Conservation (phyloP, 2,888 invertebrate genomes). For the Caenorhabditis sp. region DNA sequence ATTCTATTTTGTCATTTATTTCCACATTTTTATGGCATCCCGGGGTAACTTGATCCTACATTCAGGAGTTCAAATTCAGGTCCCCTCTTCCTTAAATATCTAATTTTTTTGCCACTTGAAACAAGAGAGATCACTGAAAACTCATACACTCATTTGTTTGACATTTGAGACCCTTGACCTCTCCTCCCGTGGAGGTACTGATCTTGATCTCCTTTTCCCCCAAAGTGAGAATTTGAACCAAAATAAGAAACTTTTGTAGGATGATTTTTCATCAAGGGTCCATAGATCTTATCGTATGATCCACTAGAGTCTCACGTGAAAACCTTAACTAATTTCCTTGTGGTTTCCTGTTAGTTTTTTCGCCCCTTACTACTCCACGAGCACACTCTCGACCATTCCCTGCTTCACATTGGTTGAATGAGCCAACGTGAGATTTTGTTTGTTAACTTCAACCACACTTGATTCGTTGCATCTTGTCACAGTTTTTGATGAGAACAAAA, state of each 20-base stretch:
- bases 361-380: slow-evolving; percentile 19
- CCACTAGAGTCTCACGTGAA: slow-evolving; percentile 50
- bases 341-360: slow-evolving; percentile 48
- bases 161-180: slow-evolving; percentile 38
- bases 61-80: not conserved
- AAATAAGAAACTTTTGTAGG: not conserved
- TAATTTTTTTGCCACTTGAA: slow-evolving; percentile 23
- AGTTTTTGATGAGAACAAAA: slow-evolving; percentile 16
- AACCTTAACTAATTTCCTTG: slow-evolving; percentile 46
- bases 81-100: slow-evolving; percentile 31
- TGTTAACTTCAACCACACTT: slow-evolving; percentile 52
- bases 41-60: not conserved
- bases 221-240: not conserved
- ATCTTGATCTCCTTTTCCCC: slow-evolving; percentile 10
- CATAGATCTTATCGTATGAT: slow-evolving; percentile 5
- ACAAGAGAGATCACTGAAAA: slow-evolving; percentile 20
- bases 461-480: slow-evolving; percentile 19
- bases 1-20: slow-evolving; percentile 13
- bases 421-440: slow-evolving; percentile 45
- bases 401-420: slow-evolving; percentile 38
- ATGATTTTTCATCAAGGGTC: slow-evolving; percentile 4
- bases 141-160: slow-evolving; percentile 30
- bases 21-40: slow-evolving; percentile 5
- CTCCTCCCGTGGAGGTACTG: not conserved
- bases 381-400: slow-evolving; percentile 56